A percentile compares a stretch with the other conserved stretches of the same genome.
Conservation (phyloP, 2,797 vertebrate genomes). For the Hoplostethus mediterraneus region DNA sequence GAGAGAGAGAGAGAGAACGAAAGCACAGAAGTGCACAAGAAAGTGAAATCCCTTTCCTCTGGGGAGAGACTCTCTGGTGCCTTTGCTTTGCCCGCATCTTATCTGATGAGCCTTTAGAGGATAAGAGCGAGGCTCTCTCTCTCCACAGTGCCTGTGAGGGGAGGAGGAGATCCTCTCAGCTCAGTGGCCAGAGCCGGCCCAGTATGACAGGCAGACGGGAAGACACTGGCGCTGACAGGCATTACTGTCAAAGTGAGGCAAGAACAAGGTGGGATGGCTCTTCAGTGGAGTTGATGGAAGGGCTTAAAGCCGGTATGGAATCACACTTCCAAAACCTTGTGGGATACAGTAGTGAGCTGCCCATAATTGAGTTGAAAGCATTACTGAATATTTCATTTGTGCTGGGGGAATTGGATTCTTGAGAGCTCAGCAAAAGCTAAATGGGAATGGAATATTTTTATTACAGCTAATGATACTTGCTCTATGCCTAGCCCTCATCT, state of each 20-base stretch:
- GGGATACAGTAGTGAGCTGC: slow-evolving; percentile 42
- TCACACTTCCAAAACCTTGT: slow-evolving; percentile 40
- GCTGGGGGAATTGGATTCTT: slow-evolving; percentile 64
- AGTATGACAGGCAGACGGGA: slow-evolving; percentile 40
- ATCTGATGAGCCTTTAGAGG: slow-evolving; percentile 70
- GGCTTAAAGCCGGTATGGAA: slow-evolving; percentile 42
- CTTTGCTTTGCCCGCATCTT: slow-evolving; percentile 64
- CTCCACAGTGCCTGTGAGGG: slow-evolving; percentile 22
- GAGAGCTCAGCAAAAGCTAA: slow-evolving; percentile 59
- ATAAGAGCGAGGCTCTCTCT: slow-evolving; percentile 56
- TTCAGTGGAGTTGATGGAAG: slow-evolving; percentile 43
- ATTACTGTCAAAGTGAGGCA: slow-evolving; percentile 58
- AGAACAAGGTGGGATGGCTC: slow-evolving; percentile 39
- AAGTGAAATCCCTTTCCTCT: slow-evolving; percentile 59
- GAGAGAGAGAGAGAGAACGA: slow-evolving; percentile 21
- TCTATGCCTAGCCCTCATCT: slow-evolving; percentile 46
- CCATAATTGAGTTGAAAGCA: slow-evolving; percentile 73
- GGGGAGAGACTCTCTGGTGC: slow-evolving; percentile 58
- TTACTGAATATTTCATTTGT: slow-evolving; percentile 76
- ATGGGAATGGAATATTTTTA: slow-evolving; percentile 58
- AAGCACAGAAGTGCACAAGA: slow-evolving; percentile 45
- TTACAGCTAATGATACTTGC: slow-evolving; percentile 57
- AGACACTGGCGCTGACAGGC: slow-evolving; percentile 39
- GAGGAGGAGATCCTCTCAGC: slow-evolving; percentile 44
- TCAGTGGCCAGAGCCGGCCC: slow-evolving; percentile 43